Evolutionary conservation across 1,140 invertebrate genomes (phyloP).

Genomic region (Eupristina koningsbergeri): DNA sequence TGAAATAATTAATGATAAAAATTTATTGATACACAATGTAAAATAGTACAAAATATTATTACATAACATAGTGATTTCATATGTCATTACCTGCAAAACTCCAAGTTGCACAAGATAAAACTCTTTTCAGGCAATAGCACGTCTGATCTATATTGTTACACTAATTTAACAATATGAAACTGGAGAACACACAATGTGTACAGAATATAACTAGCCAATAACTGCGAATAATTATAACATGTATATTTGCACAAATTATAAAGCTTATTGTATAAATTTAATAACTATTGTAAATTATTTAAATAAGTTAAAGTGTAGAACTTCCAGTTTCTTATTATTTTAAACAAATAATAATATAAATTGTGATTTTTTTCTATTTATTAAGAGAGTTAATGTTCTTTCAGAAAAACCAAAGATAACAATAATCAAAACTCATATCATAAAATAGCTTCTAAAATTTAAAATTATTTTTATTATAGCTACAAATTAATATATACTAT

Average conservation of each 20-base stretch:
- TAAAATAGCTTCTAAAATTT: conserved; percentile 3
- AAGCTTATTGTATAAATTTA: conserved; percentile 39
- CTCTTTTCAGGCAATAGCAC: neutral
- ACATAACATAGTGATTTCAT: conserved; percentile 3
- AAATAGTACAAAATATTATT: neutral
- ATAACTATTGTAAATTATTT: conserved; percentile 38
- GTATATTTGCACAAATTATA: conserved; percentile 42
- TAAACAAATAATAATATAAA: conserved; percentile 2
- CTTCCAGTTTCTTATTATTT: conserved; percentile 38
- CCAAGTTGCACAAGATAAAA: neutral
- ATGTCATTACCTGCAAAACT: conserved; percentile 32
- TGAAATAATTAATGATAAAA: neutral
- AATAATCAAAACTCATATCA: conserved; percentile 35
- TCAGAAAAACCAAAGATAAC: conserved; percentile 44
- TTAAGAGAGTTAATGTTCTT: conserved; percentile 20
- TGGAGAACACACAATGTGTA: conserved; percentile 29
- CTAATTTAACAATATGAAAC: conserved; percentile 14
- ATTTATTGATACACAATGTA: no score
- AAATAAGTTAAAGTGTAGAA: conserved; percentile 18
- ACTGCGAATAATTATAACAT: conserved; percentile 26
- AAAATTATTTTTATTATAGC: conserved; percentile 34
- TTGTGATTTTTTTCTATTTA: conserved; percentile 32
- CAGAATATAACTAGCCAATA: conserved; percentile 31
- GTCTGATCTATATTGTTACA: conserved; percentile 22
- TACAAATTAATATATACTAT: neutral